Evolutionary conservation across 2,797 vertebrate genomes (phyloP).

Genomic region (Darevskia mixta): DNA sequence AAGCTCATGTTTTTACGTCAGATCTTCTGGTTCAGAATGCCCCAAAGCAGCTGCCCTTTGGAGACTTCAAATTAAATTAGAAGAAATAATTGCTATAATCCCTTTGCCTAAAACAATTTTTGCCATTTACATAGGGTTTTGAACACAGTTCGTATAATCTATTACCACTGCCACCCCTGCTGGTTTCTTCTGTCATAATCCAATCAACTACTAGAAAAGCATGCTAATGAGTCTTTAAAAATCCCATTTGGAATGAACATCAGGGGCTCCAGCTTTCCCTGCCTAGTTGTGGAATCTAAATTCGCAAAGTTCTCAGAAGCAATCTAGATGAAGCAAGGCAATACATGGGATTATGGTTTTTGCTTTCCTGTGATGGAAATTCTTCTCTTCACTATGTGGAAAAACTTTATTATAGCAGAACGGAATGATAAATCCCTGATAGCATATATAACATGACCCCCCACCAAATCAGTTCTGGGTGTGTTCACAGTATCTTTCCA

Average conservation of each 20-base stretch:
- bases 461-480: background rate
- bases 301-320: background rate
- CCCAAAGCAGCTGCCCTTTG: constrained; percentile 43
- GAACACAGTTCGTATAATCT: constrained; percentile 52
- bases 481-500: background rate
- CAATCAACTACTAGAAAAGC: constrained; percentile 45
- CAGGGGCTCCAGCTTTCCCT: constrained; percentile 17
- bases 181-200: constrained; percentile 36
- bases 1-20: constrained; percentile 33
- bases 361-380: constrained; percentile 27
- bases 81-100: constrained; percentile 55
- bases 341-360: constrained; percentile 14
- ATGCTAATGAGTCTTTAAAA: constrained; percentile 39
- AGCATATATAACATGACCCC: background rate
- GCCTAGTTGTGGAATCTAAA: constrained; percentile 27
- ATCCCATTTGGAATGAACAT: constrained; percentile 4
- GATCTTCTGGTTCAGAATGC: constrained; percentile 45
- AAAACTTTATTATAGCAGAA: background rate
- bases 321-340: constrained; percentile 5
- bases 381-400: rapidly evolving
- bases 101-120: constrained; percentile 56
- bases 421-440: background rate
- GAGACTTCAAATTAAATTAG: constrained; percentile 61
- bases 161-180: constrained; percentile 19
- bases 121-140: constrained; percentile 55